A percentile compares a stretch with the other conserved stretches of the same genome.
Evolutionary conservation across 2,113 vertebrate species (phyloP).

Genomic region (Phaetusa simplex): DNA sequence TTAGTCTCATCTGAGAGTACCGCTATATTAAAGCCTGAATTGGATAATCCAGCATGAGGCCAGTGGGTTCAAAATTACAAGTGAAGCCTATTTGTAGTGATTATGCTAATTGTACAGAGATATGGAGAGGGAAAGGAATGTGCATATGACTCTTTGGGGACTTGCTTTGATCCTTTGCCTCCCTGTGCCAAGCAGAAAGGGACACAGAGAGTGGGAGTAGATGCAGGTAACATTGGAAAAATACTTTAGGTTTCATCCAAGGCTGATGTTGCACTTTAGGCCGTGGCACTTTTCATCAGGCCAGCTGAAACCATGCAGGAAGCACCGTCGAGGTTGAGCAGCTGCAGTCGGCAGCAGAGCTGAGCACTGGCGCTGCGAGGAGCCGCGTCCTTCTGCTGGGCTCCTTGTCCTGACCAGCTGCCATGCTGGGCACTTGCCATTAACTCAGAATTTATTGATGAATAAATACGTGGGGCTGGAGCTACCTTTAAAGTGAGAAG

Average conservation of each 20-base stretch:
- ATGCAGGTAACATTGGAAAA: background rate
- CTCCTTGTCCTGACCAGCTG: background rate
- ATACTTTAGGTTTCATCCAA: background rate
- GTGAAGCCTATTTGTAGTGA: background rate
- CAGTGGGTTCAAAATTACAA: background rate
- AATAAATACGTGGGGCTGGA: background rate
- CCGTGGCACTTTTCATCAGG: background rate
- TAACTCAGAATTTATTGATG: background rate
- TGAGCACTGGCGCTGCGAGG: fast-evolving
- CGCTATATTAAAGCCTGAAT: background rate
- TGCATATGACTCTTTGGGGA: background rate
- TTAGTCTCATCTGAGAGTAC: background rate
- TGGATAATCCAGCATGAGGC: background rate
- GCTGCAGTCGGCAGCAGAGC: background rate
- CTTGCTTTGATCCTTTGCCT: background rate
- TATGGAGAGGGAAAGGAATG: background rate
- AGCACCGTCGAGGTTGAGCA: fast-evolving
- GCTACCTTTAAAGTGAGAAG: background rate
- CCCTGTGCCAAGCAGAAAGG: background rate
- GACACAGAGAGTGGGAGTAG: background rate
- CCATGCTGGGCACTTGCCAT: background rate
- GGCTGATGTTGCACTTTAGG: background rate
- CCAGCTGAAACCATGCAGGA: background rate
- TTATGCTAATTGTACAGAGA: background rate
- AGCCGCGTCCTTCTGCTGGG: background rate